phyloP scores from a whole-genome alignment of 2,888 invertebrate species.

The Trachelus stipa region DNA sequence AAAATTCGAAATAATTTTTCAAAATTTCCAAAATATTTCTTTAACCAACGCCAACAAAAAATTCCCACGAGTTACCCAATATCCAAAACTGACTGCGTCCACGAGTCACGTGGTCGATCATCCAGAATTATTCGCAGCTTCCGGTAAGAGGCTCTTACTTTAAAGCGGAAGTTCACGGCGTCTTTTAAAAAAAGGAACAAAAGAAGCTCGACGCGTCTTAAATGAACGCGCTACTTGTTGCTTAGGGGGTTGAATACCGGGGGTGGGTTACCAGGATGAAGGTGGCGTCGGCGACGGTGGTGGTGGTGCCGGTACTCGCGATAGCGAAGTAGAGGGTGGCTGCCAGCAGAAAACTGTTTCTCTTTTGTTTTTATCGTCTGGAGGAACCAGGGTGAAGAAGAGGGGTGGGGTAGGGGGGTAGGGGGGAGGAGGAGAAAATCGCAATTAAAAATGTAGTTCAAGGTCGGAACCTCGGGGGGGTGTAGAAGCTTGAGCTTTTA shows the following conservation, averaged over 20 bases:
- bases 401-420: background rate
- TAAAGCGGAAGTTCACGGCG: constrained; percentile 60
- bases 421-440: constrained; percentile 45
- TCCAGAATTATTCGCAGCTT: background rate
- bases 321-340: constrained; percentile 10
- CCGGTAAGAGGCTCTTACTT: constrained; percentile 47
- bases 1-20: too few relatives aligned
- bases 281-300: constrained; percentile 27
- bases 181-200: constrained; percentile 61
- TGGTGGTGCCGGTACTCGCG: constrained; percentile 12
- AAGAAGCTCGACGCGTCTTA: constrained; percentile 66
- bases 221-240: constrained; percentile 68
- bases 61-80: too few relatives aligned
- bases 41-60: too few relatives aligned
- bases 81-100: too few relatives aligned
- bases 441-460: constrained; percentile 67
- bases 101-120: too few relatives aligned
- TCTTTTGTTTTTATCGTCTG: constrained; percentile 64
- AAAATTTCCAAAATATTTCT: too few relatives aligned
- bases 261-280: constrained; percentile 37
- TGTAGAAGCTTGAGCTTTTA: constrained; percentile 14
- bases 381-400: constrained; percentile 39
- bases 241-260: constrained; percentile 46
- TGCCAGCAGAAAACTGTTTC: constrained; percentile 60
- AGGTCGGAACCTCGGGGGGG: constrained; percentile 46